A percentile compares a stretch with the other conserved stretches of the same genome.
phyloP scores from a whole-genome alignment of 2,888 invertebrate genomes.

The Diachrysia chrysitis region DNA sequence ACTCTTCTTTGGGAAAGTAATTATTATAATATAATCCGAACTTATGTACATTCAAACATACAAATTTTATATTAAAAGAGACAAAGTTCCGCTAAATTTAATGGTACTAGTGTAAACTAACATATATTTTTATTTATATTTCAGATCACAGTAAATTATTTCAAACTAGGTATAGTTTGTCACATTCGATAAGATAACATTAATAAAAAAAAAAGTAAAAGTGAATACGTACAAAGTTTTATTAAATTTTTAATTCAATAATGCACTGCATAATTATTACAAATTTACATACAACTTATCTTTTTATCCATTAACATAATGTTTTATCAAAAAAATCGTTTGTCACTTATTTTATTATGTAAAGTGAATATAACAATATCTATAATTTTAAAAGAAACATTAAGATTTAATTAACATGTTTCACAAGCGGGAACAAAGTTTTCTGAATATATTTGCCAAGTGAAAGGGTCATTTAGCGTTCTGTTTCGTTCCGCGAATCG shows the following conservation, averaged over 20 bases:
- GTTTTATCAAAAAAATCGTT: slow-evolving; percentile 5
- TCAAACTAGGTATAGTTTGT: background rate
- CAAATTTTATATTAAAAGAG: too few species aligned
- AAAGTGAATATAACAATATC: slow-evolving; percentile 25
- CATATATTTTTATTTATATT: too few species aligned
- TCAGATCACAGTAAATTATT: too few species aligned
- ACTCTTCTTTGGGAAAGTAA: too few species aligned
- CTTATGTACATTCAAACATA: too few species aligned
- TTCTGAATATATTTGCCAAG: slow-evolving; percentile 41
- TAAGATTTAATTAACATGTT: slow-evolving; percentile 36
- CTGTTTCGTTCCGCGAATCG: slow-evolving; percentile 51
- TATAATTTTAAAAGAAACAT: slow-evolving; percentile 24
- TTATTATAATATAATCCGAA: too few species aligned
- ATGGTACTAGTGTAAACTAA: too few species aligned
- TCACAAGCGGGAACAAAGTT: slow-evolving; percentile 33
- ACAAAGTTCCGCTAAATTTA: too few species aligned
- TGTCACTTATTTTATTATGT: slow-evolving; percentile 9
- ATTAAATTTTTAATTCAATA: background rate
- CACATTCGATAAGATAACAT: background rate
- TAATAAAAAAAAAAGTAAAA: background rate
- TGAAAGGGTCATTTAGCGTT: slow-evolving; percentile 66
- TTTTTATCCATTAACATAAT: background rate
- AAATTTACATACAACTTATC: background rate
- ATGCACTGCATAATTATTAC: background rate
- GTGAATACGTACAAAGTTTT: background rate